Conservation (phyloP, 2,888 invertebrate species). For the Drosophila mimica region DNA sequence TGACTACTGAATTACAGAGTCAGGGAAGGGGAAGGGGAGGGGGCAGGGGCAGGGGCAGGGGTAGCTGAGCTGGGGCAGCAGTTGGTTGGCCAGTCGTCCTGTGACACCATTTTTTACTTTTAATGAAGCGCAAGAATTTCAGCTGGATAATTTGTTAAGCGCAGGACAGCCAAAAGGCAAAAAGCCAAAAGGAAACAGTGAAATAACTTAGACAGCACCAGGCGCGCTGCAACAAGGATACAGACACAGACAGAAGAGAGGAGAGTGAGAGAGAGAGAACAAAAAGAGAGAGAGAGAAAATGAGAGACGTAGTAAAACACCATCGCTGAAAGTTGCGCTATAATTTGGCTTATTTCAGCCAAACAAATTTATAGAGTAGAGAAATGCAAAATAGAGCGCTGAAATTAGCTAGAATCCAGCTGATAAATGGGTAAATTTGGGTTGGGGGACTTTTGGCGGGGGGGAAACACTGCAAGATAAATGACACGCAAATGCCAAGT, state of each 20-base stretch:
- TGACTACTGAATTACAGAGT: slow-evolving; percentile 59
- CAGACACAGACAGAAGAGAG: slow-evolving; percentile 9
- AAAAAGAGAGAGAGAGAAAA: slow-evolving; percentile 4
- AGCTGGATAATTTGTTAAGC: slow-evolving; percentile 82
- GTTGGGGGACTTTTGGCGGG: no score
- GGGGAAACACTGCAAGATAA: slow-evolving; percentile 59
- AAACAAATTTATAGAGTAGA: slow-evolving; percentile 73
- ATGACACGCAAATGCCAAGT: slow-evolving; percentile 71
- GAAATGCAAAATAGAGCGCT: slow-evolving; percentile 70
- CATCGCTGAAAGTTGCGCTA: slow-evolving; percentile 59
- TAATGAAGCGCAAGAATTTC: slow-evolving; percentile 83
- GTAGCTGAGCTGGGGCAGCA: background rate
- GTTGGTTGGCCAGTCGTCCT: slow-evolving; percentile 42
- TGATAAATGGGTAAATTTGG: background rate
- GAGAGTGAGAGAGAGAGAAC: background rate
- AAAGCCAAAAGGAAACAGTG: slow-evolving; percentile 67
- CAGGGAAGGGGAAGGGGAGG: slow-evolving; percentile 1
- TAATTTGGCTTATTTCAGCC: slow-evolving; percentile 76
- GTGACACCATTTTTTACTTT: slow-evolving; percentile 79
- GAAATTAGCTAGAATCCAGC: slow-evolving; percentile 56
- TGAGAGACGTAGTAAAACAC: slow-evolving; percentile 7
- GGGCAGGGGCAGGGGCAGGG: slow-evolving; percentile 4
- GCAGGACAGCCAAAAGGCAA: slow-evolving; percentile 72
- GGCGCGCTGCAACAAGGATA: slow-evolving; percentile 57
- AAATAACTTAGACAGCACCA: slow-evolving; percentile 63